A percentile compares a stretch with the other conserved stretches of the same genome.
Evolutionary conservation across 2,888 invertebrate species (phyloP).

Genomic region (Drosophila koepferae): DNA sequence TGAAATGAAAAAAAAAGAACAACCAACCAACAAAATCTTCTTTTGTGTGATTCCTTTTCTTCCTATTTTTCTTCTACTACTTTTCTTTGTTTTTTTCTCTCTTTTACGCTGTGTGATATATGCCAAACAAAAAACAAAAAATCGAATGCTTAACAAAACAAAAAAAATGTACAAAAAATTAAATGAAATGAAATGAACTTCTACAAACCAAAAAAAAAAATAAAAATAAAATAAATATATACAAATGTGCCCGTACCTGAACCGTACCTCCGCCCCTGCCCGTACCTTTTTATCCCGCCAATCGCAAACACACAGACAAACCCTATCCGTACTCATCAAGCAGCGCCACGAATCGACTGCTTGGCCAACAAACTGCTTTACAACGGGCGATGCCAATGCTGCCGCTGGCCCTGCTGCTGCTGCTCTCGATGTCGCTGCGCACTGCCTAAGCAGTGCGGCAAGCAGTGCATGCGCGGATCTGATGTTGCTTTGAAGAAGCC

Average conservation of each 20-base stretch:
- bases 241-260: slow-evolving; percentile 19
- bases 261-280: not conserved
- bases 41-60: slow-evolving; percentile 76
- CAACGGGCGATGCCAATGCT: slow-evolving; percentile 44
- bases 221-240: too few species aligned
- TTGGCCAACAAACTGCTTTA: slow-evolving; percentile 40
- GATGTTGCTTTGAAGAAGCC: slow-evolving; percentile 29
- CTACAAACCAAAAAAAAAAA: slow-evolving; percentile 21
- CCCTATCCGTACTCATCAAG: slow-evolving; percentile 54
- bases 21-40: slow-evolving; percentile 66
- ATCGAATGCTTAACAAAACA: slow-evolving; percentile 38
- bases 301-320: slow-evolving; percentile 53
- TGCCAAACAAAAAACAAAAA: slow-evolving; percentile 20
- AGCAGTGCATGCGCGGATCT: slow-evolving; percentile 30
- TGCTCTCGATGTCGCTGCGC: slow-evolving; percentile 35
- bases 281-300: not conserved
- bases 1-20: slow-evolving; percentile 26
- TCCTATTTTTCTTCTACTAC: slow-evolving; percentile 72
- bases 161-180: slow-evolving; percentile 2
- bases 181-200: slow-evolving; percentile 20
- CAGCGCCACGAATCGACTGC: slow-evolving; percentile 53
- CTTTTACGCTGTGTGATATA: slow-evolving; percentile 76
- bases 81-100: slow-evolving; percentile 71
- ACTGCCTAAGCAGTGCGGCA: slow-evolving; percentile 53
- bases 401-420: slow-evolving; percentile 20